These are phyloP conservation scores for Epinephelus lanceolatus DNA, from an alignment of 2,113 vertebrate genomes.

Conservation along the genomic window DNA sequence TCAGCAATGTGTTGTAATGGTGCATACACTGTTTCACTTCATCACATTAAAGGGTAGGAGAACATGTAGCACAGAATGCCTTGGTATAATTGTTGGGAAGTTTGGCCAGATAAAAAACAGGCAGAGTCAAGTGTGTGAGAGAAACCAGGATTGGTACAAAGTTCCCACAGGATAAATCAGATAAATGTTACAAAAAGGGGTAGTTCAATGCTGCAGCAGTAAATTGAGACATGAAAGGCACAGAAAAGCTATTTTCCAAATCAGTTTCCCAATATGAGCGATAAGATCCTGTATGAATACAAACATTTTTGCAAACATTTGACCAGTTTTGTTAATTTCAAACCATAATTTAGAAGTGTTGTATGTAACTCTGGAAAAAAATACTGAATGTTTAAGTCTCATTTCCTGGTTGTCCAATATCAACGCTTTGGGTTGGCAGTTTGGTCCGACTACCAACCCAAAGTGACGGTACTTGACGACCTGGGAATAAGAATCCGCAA, in stretches of 20 bases:
- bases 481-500: no score
- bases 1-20: neutral
- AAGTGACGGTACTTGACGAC: no score
- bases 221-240: neutral
- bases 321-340: neutral
- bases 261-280: neutral
- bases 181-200: neutral
- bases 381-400: no score
- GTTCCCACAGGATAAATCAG: slow-evolving; percentile 1
- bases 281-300: neutral
- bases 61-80: neutral
- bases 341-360: neutral
- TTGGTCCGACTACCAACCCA: no score
- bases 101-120: neutral
- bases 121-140: neutral
- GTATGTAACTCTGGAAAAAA: no score
- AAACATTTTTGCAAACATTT: neutral
- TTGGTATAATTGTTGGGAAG: neutral
- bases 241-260: neutral
- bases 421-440: no score
- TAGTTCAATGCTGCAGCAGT: neutral
- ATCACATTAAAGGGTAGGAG: neutral
- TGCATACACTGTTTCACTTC: neutral
- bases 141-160: slow-evolving; percentile 4
- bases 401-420: no score